Evolutionary conservation across 2,797 vertebrate genomes (phyloP), one percentile per base, ranked within the genome.

Genomic region (Sciurus vulgaris): DNA sequence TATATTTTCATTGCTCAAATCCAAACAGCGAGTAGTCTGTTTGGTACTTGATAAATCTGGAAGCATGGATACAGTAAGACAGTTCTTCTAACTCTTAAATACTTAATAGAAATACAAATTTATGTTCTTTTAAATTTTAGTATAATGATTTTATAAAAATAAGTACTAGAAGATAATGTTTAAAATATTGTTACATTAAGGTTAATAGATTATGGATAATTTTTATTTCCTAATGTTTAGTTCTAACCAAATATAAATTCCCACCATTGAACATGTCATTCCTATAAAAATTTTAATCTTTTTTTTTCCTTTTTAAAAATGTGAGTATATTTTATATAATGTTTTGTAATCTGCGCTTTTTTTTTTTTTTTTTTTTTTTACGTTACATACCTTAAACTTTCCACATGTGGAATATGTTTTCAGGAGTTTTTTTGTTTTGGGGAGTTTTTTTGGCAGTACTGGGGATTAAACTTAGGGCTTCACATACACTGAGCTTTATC

Each of bases 21-120:
- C 97, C 78, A 96, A 89, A 85, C 74, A 96, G n/a, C 96, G 97
- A 95, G 96, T 97, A 14, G 94, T 99, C 20, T 98, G 97, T 69
- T 97, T 99, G 51, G 97, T 99, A 61, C 97, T 99, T 77, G 98
- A 99, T 97, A 96, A 98, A 91, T 99, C 98, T 76, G 98, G 97
- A 96, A 99, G 98, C 96, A 99, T 99, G 98, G 0, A 0, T 13
- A 2, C 0, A 14, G 98, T 98, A 98, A 97, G 98, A 90, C 17
- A 47, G 10, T 69, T 24, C 54, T 78, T 92, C 49, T 82, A 86
- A 18, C 13, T 47, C 33, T 85, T 84, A 74, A 86, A 8, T 54
- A 69, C 81, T 87, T 93, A 88, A 74, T 22, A 67, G 12, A 88
- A 91, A 81, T 72, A 89, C 15, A 81, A 81, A 35, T 70, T 92